Base-by-base conservation (phyloP, 2,888 invertebrate species). In the Apotomis capreana region DNA sequence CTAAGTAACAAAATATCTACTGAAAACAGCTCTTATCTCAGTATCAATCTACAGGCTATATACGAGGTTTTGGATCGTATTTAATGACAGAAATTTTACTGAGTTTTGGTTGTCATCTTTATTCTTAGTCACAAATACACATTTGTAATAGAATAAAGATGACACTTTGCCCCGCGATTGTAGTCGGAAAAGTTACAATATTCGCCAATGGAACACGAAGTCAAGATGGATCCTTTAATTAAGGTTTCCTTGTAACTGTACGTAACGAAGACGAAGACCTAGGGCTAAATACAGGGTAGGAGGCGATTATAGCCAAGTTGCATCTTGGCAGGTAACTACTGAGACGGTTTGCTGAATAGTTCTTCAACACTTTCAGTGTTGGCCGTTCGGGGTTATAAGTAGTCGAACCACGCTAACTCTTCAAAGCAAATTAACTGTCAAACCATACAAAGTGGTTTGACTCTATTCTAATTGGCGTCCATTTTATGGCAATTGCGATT, bases 211-310 rank as follows among this genome's bases (percentile, higher is more conserved):
- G 8, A 49, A 49, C 49, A 10, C 3, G 49, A 49, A 49, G 49
- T 9, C 49, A 49, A 44, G 44, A 8, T 49, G 9, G 49, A 9
- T 49, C 49, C 49, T 10, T 49, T 49, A 8, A 49, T 49, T 49
- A 49, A 49, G 49, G 49, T 49, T 44, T 44, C 44, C 44, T 6
- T 5, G 49, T 49, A 9, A 49, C 49, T 8, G 6, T 44, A 3
- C 6, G 5, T 49, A 49, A 49, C 10, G 49, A 49, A 49, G 49
- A 49, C 9, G 8, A 49, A 49, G 49, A 74, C 67, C 70, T 68
- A 36, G 15, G 44, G 36, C 69, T 72, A 69, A 74, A 62, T 63
- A 74, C 62, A 74, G 67, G 69, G 65, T 15, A 52, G 13, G 36
- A 59, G 62, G 44, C 63, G 44, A 63, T 67, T 67, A 68, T 61